These are phyloP conservation scores for Nasonovia ribisnigri DNA, from an alignment of 2,888 invertebrate species.

Conservation along the genomic window DNA sequence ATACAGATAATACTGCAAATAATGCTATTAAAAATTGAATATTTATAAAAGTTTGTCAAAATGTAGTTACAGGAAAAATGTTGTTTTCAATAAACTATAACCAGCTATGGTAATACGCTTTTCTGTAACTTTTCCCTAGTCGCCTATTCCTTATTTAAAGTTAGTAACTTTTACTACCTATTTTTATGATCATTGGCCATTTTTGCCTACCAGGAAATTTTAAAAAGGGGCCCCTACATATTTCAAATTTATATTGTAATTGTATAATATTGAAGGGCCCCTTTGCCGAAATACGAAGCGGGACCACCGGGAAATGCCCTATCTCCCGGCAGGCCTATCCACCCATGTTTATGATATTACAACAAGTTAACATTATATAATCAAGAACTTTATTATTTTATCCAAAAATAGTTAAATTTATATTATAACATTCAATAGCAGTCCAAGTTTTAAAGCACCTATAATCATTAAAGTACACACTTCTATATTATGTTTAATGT, in stretches of 20 bases:
- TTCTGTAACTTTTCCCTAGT: not conserved
- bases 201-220: no score
- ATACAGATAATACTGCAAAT: not conserved
- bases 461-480: not conserved
- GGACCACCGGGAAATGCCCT: no score
- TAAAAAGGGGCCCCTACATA: no score
- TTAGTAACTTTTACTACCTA: not conserved
- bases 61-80: not conserved
- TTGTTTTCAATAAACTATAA: no score
- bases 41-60: not conserved
- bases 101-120: no score
- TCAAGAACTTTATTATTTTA: not conserved
- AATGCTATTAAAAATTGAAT: not conserved
- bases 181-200: no score
- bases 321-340: no score
- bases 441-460: not conserved
- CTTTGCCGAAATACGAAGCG: no score
- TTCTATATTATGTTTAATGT: not conserved
- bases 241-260: no score
- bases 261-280: no score
- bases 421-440: not conserved
- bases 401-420: not conserved
- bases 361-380: not conserved
- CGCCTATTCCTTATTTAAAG: not conserved
- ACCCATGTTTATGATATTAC: not conserved